A percentile compares a stretch with the other conserved stretches of the same genome.
These are phyloP conservation scores for Acleris emargana DNA, from an alignment of 2,888 invertebrate genomes.

Conservation along the genomic window DNA sequence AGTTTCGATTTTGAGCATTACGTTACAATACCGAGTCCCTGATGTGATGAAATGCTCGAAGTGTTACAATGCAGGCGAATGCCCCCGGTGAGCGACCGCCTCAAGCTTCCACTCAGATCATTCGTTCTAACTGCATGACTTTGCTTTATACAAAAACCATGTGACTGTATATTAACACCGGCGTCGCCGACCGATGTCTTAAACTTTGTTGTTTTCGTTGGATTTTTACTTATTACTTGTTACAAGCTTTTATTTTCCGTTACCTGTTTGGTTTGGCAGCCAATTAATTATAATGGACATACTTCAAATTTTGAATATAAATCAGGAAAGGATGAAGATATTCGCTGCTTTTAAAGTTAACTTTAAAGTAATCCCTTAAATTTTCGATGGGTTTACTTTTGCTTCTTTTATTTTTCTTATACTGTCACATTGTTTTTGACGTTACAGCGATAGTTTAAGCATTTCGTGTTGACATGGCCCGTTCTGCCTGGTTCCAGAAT, in stretches of 20 bases:
- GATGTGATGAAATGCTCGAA: too few species aligned
- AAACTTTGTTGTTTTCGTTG: background rate
- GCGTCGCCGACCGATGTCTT: constrained; percentile 6
- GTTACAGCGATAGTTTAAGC: constrained; percentile 1
- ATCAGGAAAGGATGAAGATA: too few species aligned
- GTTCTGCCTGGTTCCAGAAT: constrained; percentile 66
- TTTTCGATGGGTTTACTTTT: constrained; percentile 5
- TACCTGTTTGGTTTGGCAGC: constrained; percentile 2
- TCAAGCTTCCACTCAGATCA: constrained; percentile 6
- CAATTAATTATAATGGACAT: too few species aligned
- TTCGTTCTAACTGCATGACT: constrained; percentile 34
- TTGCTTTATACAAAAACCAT: constrained; percentile 27
- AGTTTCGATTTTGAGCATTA: constrained; percentile 10
- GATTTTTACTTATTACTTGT: background rate
- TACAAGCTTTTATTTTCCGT: background rate
- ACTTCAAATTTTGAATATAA: too few species aligned
- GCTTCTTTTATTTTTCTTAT: background rate
- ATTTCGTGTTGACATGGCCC: background rate
- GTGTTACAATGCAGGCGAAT: too few species aligned
- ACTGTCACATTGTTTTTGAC: constrained; percentile 29
- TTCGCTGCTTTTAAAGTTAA: too few species aligned
- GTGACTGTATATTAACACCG: constrained; percentile 27
- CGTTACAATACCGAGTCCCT: too few species aligned
- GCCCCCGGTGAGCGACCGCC: too few species aligned
- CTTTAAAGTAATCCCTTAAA: background rate